phyloP scores from a whole-genome alignment of 2,888 invertebrate genomes.

The Apodemia hepburni region DNA sequence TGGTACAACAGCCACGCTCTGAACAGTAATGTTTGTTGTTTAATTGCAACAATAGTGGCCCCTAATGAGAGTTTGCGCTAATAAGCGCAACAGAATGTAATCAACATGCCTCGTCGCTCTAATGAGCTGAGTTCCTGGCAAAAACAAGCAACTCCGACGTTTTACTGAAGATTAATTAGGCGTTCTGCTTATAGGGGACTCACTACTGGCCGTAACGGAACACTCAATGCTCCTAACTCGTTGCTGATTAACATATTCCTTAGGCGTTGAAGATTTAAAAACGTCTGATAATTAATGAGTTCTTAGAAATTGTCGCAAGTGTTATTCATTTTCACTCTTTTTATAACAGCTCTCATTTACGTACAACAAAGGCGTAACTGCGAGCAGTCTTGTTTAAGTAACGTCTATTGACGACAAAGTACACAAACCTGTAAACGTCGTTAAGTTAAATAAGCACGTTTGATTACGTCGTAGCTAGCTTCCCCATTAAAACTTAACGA shows the following conservation, averaged over 20 bases:
- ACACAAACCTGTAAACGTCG: constrained; percentile 67
- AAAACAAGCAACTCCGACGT: constrained; percentile 73
- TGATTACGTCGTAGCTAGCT: constrained; percentile 78
- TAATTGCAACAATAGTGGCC: constrained; percentile 79
- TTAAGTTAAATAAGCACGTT: constrained; percentile 79
- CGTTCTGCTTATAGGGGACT: constrained; percentile 59
- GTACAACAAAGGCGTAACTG: constrained; percentile 36
- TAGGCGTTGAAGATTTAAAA: constrained; percentile 43
- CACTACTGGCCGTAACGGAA: constrained; percentile 49
- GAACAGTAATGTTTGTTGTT: constrained; percentile 68
- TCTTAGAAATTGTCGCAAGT: constrained; percentile 24
- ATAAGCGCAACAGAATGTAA: constrained; percentile 79
- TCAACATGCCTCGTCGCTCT: constrained; percentile 77
- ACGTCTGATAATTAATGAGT: constrained; percentile 36
- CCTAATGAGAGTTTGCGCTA: constrained; percentile 79
- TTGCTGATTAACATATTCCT: constrained; percentile 52
- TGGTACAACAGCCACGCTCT: constrained; percentile 41
- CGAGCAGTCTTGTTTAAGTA: constrained; percentile 43
- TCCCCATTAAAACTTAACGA: constrained; percentile 81
- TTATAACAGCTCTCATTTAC: constrained; percentile 35
- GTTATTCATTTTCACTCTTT: constrained; percentile 30
- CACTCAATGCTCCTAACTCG: constrained; percentile 52
- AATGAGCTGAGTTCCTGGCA: constrained; percentile 77
- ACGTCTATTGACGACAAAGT: constrained; percentile 68
- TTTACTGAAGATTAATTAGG: constrained; percentile 77